Evolutionary conservation across 2,888 invertebrate genomes (phyloP), one percentile per base, ranked within the genome.

Genomic region (Capitulum mitella): DNA sequence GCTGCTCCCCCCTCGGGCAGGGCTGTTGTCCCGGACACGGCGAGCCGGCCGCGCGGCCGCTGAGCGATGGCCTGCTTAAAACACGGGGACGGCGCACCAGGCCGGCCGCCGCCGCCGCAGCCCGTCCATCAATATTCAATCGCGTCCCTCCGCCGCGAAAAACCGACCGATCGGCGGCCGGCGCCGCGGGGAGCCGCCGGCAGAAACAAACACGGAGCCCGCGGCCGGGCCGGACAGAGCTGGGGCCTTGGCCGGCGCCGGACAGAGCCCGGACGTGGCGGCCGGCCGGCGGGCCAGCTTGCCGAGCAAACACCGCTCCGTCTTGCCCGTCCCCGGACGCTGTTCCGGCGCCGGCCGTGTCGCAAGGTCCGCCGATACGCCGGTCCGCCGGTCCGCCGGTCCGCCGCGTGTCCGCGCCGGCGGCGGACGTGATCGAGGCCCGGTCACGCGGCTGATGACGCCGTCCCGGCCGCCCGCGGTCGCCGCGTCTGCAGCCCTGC

Each of bases 161-260:
- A 61, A 32, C 61, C n/a, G 16, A 32, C 61, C 3, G 10, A 61
- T 61, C 32, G 32, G 61, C 61, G n/a, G 32, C 12, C 32, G 61
- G 12, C 61, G 3, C 61, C 32, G 61, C 61, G 61, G 61, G 61
- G 16, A 16, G 16, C 16, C 61, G 61, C 61, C 32, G 61, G 14
- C 14, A 61, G 61, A 61, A 61, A 61, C 61, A 61, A 61, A 61
- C n/a, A n/a, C n/a, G n/a, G n/a, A n/a, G n/a, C n/a, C n/a, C n/a
- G n/a, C n/a, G n/a, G n/a, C n/a, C n/a, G n/a, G n/a, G n/a, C n/a
- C n/a, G n/a, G n/a, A n/a, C n/a, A n/a, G n/a, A n/a, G n/a, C n/a
- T n/a, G n/a, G n/a, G n/a, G n/a, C n/a, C n/a, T n/a, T n/a, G n/a
- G n/a, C n/a, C n/a, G n/a, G n/a, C n/a, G n/a, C n/a, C n/a, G n/a